phyloP scores from a whole-genome alignment of 1,140 invertebrate species.

The Drosophila nasuta region DNA sequence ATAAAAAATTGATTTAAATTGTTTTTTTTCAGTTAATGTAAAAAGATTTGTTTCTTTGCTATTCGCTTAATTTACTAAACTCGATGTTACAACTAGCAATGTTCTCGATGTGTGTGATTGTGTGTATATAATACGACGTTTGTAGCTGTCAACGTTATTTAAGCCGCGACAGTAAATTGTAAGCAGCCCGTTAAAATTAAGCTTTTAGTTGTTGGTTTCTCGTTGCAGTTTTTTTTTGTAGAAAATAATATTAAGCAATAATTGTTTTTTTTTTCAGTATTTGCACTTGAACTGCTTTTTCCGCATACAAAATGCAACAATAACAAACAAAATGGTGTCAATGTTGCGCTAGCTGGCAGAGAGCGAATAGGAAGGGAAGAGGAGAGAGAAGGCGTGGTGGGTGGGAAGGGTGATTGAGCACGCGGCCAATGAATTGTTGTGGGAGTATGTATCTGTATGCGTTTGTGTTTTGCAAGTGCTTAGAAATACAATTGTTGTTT shows the following conservation, averaged over 20 bases:
- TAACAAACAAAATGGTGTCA: slow-evolving; percentile 49
- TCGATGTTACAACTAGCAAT: slow-evolving; percentile 33
- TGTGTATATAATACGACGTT: slow-evolving; percentile 30
- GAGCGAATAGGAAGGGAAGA: slow-evolving; percentile 2
- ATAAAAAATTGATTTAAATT: slow-evolving; percentile 65
- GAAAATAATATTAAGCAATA: slow-evolving; percentile 49
- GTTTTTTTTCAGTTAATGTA: slow-evolving; percentile 26
- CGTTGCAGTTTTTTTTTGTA: slow-evolving; percentile 17
- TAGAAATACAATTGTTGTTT: slow-evolving; percentile 50
- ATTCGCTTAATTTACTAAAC: slow-evolving; percentile 60
- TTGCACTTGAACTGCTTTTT: slow-evolving; percentile 59
- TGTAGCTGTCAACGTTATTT: slow-evolving; percentile 30
- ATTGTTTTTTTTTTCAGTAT: slow-evolving; percentile 35
- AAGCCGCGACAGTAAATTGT: slow-evolving; percentile 25
- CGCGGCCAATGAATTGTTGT: slow-evolving; percentile 9
- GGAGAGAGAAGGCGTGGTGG: background rate
- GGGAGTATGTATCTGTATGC: background rate
- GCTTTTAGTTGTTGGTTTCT: slow-evolving; percentile 41
- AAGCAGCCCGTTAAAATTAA: slow-evolving; percentile 28
- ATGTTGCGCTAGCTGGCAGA: slow-evolving; percentile 33
- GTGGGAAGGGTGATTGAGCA: slow-evolving; percentile 11
- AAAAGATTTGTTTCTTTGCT: slow-evolving; percentile 26
- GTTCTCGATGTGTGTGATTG: slow-evolving; percentile 22
- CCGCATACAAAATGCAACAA: slow-evolving; percentile 30
- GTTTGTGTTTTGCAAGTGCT: slow-evolving; percentile 26